phyloP scores from a whole-genome alignment of 2,113 vertebrate genomes.

The Aptenodytes forsteri region DNA sequence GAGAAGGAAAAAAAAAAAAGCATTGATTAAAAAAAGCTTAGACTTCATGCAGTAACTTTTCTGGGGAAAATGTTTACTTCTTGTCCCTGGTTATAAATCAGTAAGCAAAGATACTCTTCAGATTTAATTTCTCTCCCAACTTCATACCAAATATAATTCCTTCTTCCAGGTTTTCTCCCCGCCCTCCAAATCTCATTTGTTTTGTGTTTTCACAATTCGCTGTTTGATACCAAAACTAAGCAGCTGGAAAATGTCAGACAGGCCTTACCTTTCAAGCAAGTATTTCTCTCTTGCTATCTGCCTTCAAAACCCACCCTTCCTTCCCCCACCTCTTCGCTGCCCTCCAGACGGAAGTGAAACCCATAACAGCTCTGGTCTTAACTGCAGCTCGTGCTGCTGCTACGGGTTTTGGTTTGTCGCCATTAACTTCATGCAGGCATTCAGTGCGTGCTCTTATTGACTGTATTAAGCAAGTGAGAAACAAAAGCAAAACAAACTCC shows the following conservation, averaged over 20 bases:
- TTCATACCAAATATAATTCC: not conserved
- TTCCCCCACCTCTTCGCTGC: not conserved
- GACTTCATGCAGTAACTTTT: not conserved
- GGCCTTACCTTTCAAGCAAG: not conserved
- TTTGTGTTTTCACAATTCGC: not conserved
- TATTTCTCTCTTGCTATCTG: not conserved
- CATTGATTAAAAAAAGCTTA: too few species aligned
- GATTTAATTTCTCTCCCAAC: not conserved
- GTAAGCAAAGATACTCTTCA: not conserved
- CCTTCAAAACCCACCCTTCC: conserved; percentile 32
- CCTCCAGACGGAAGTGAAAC: conserved; percentile 64
- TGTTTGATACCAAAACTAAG: fast-evolving
- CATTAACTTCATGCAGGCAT: not conserved
- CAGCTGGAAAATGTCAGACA: not conserved
- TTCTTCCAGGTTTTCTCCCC: not conserved
- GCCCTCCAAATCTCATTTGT: not conserved
- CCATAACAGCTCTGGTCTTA: not conserved
- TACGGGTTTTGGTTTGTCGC: not conserved
- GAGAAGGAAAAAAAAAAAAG: not conserved
- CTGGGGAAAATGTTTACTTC: not conserved
- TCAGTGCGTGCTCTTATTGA: not conserved
- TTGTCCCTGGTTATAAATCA: not conserved
- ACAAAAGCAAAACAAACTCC: conserved; percentile 65
- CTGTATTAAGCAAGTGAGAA: conserved; percentile 21
- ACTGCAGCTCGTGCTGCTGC: not conserved